Conservation (phyloP, 1,140 invertebrate species). For the Apis cerana region DNA sequence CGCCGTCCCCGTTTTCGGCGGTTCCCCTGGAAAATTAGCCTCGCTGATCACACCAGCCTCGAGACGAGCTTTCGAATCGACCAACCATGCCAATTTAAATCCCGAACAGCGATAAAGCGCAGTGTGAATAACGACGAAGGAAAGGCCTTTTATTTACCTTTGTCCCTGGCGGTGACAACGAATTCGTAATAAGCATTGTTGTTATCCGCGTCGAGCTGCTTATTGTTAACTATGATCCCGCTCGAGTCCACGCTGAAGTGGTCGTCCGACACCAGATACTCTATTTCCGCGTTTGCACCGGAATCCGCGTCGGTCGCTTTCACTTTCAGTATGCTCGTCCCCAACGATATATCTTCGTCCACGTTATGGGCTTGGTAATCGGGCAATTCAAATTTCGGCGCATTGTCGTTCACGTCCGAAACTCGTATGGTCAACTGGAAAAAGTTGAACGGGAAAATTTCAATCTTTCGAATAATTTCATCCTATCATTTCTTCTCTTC, state of each 20-base stretch:
- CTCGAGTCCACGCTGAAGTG: conserved; percentile 95
- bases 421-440: conserved; percentile 92
- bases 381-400: conserved; percentile 96
- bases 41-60: too few relatives aligned
- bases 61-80: too few relatives aligned
- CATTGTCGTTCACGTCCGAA: conserved; percentile 97
- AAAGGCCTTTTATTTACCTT: conserved; percentile 81
- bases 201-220: conserved; percentile 96
- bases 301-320: conserved; percentile 96
- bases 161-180: conserved; percentile 94
- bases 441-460: background rate
- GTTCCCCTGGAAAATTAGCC: conserved; percentile 84
- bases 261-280: conserved; percentile 95
- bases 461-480: too few relatives aligned
- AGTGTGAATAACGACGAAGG: too few relatives aligned
- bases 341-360: conserved; percentile 95
- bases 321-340: conserved; percentile 94
- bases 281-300: conserved; percentile 95
- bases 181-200: conserved; percentile 98
- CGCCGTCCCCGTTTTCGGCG: conserved; percentile 93
- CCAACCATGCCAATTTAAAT: too few relatives aligned
- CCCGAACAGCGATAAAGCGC: too few relatives aligned
- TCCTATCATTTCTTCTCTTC: too few relatives aligned
- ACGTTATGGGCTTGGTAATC: conserved; percentile 98
- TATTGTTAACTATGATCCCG: conserved; percentile 95